Evolutionary conservation across 2,797 vertebrate genomes (phyloP).

Genomic region (Bradypus variegatus): DNA sequence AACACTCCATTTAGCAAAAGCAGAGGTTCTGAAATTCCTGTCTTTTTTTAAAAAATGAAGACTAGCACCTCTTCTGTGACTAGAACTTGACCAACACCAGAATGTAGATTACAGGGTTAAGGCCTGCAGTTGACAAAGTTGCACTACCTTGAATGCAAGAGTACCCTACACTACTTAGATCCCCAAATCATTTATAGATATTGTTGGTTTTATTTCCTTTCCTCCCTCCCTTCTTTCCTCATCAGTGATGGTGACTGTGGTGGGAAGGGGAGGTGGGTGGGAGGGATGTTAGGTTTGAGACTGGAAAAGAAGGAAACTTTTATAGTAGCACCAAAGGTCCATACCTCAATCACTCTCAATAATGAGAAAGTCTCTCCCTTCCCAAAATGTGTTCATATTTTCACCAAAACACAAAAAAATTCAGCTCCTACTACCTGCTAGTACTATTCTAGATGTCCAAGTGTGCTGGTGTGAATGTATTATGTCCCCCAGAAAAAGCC

Average conservation of each 20-base stretch:
- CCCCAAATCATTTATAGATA: neutral
- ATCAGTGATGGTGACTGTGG: neutral
- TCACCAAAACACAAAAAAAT: neutral
- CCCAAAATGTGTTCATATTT: neutral
- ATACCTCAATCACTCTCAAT: neutral
- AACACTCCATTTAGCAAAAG: neutral
- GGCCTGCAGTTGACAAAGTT: neutral
- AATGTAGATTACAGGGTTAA: neutral
- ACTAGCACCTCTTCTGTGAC: neutral
- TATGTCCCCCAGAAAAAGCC: no score
- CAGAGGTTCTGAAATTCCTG: neutral
- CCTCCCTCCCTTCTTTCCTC: neutral
- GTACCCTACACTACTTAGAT: neutral
- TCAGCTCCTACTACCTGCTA: neutral
- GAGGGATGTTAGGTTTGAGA: no score
- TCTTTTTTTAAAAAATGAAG: neutral
- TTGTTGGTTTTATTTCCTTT: neutral
- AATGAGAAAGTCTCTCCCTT: neutral
- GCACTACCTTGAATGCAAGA: neutral
- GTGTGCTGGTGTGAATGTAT: no score
- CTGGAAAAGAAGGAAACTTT: neutral
- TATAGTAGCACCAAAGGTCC: neutral
- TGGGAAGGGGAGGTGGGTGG: neutral
- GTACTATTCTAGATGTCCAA: neutral
- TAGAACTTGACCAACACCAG: neutral